A percentile compares a stretch with the other conserved stretches of the same genome.
Evolutionary conservation across 1,140 invertebrate genomes (phyloP).

Genomic region (Drosophila ambigua): DNA sequence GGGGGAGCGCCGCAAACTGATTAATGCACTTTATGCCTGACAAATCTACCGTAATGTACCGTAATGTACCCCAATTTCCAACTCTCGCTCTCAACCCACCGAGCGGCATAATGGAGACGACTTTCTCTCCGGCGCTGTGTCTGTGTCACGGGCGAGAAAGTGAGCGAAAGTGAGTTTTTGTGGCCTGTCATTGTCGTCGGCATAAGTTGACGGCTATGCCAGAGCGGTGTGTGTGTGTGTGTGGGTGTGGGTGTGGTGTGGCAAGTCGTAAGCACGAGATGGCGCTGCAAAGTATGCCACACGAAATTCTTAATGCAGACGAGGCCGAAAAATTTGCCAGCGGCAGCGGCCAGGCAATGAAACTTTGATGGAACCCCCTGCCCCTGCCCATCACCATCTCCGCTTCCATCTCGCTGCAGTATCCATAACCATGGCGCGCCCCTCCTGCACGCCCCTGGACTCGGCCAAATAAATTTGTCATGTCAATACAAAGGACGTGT

Average conservation of each 20-base stretch:
- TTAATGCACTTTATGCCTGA: constrained; percentile 66
- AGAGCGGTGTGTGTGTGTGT: too few relatives aligned
- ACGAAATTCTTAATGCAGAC: constrained; percentile 47
- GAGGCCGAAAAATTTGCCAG: constrained; percentile 29
- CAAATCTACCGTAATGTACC: constrained; percentile 54
- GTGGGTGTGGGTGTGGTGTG: constrained; percentile 1
- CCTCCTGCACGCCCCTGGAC: neutral
- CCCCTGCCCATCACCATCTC: too few relatives aligned
- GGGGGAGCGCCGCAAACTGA: constrained; percentile 55
- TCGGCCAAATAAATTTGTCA: constrained; percentile 44
- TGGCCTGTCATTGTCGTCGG: constrained; percentile 6
- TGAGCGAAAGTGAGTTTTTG: constrained; percentile 42
- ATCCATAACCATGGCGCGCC: too few relatives aligned
- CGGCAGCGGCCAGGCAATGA: constrained; percentile 25
- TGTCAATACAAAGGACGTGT: constrained; percentile 53
- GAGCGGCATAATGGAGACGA: neutral
- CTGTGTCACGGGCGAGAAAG: neutral
- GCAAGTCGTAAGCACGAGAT: constrained; percentile 51
- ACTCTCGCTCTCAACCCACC: constrained; percentile 4
- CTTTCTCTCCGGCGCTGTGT: too few relatives aligned
- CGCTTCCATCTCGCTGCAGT: too few relatives aligned
- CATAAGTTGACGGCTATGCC: constrained; percentile 55
- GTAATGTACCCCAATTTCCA: constrained; percentile 33
- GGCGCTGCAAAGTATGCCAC: constrained; percentile 41
- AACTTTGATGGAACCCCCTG: neutral